Evolutionary conservation across 1,140 invertebrate species (phyloP).

Genomic region (Artemia franciscana): DNA sequence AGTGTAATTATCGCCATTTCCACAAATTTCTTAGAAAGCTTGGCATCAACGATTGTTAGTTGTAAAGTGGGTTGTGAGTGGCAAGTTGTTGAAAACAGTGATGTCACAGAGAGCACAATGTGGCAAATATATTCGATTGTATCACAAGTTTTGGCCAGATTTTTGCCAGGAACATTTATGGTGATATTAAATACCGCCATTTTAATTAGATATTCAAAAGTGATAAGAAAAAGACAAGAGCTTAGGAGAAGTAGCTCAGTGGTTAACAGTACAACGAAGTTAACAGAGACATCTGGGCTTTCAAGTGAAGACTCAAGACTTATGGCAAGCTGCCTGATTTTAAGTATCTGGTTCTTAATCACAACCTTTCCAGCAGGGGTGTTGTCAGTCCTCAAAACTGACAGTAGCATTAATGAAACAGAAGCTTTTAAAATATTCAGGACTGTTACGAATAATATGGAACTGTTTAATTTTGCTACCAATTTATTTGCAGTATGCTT

Average conservation of each 20-base stretch:
- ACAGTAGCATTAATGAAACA: not conserved
- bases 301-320: not conserved
- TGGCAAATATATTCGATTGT: conserved; percentile 1
- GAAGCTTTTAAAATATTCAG: not conserved
- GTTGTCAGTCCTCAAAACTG: not conserved
- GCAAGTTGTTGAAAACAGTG: not conserved
- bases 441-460: conserved; percentile 1
- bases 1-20: not conserved
- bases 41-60: not conserved
- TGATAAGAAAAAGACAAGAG: not conserved
- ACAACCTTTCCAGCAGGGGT: conserved; percentile 3
- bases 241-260: not conserved
- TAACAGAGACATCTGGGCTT: not conserved
- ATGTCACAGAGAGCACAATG: not conserved
- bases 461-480: conserved; percentile 5
- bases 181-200: conserved; percentile 1
- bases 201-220: not conserved
- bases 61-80: not conserved
- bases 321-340: not conserved
- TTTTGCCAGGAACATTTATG: conserved; percentile 2
- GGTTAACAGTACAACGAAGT: too few relatives aligned
- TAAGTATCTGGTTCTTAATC: conserved; percentile 1
- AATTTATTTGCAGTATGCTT: conserved; percentile 3
- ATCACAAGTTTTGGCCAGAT: conserved; percentile 1
- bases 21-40: not conserved